Percentiles rank a stretch among this genome's conserved stretches.
Conservation (phyloP, 2,888 invertebrate species). For the Amphimallon solstitiale region DNA sequence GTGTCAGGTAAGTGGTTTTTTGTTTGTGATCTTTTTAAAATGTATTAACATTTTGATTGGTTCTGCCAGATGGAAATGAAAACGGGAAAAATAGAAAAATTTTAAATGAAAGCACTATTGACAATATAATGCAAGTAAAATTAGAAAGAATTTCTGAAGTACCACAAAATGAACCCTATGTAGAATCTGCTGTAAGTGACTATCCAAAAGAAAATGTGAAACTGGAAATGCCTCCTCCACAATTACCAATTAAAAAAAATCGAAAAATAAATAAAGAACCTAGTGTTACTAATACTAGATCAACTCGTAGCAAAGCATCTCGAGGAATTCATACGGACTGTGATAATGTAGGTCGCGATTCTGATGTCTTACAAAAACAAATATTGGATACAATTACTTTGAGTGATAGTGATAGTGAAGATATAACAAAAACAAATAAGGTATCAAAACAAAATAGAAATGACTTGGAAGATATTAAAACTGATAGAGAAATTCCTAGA, state of each 20-base stretch:
- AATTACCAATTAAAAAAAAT: slow-evolving; percentile 17
- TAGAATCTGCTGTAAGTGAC: not conserved
- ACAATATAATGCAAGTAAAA: not conserved
- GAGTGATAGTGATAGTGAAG: slow-evolving; percentile 48
- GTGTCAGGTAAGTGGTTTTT: not conserved
- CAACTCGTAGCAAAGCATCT: slow-evolving; percentile 22
- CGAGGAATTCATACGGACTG: not conserved
- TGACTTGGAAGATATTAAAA: not conserved
- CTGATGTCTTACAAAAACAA: slow-evolving; percentile 51
- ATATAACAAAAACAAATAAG: slow-evolving; percentile 31
- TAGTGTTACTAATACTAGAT: not conserved
- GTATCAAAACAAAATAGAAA: slow-evolving; percentile 33
- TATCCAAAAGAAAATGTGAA: slow-evolving; percentile 18
- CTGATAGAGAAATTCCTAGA: not conserved
- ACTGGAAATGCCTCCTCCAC: slow-evolving; percentile 30
- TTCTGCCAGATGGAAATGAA: not conserved
- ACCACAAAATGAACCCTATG: not conserved
- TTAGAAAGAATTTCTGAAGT: slow-evolving; percentile 21
- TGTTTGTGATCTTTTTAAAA: not conserved
- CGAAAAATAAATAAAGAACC: slow-evolving; percentile 2
- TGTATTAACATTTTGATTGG: not conserved
- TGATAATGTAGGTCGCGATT: slow-evolving; percentile 40
- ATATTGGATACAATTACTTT: slow-evolving; percentile 48
- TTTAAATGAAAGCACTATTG: not conserved
- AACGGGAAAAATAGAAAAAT: not conserved